A percentile compares a stretch with the other conserved stretches of the same genome.
phyloP scores from a whole-genome alignment of 2,113 vertebrate species.

The Saimiri boliviensis region DNA sequence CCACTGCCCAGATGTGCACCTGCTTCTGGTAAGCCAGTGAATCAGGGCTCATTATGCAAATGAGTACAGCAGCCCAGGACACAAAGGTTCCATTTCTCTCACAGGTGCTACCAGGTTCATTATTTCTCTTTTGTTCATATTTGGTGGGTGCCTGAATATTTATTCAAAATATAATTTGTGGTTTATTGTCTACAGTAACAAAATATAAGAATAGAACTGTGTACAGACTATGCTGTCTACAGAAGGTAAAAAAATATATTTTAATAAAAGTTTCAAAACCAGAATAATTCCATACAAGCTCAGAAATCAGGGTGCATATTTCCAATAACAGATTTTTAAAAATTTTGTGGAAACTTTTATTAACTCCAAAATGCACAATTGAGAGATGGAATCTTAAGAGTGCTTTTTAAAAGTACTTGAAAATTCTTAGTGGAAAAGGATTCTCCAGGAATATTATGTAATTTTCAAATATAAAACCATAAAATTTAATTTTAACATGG shows the following conservation, averaged over 20 bases:
- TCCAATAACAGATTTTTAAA: not conserved
- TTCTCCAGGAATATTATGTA: not conserved
- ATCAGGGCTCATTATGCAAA: not conserved
- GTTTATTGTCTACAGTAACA: not conserved
- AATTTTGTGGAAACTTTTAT: not conserved
- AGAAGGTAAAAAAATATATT: not conserved
- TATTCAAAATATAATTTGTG: not conserved
- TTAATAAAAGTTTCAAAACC: not conserved
- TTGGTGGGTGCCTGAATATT: too few relatives aligned
- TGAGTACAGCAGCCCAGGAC: rapidly evolving
- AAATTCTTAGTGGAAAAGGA: not conserved
- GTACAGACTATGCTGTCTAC: not conserved
- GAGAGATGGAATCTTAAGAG: not conserved
- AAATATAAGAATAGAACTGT: not conserved
- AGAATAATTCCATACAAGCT: not conserved
- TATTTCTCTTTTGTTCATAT: not conserved
- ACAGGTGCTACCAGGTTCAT: not conserved
- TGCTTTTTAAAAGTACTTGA: not conserved
- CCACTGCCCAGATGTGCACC: not conserved
- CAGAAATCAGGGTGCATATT: not conserved
- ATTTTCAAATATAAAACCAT: constrained; percentile 4
- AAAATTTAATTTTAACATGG: not conserved
- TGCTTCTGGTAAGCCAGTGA: not conserved
- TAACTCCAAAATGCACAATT: not conserved
- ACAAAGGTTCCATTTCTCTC: not conserved